Evolutionary conservation across 1,140 invertebrate species (phyloP), one percentile per base, ranked within the genome.

Genomic region (Drosophila persimilis): DNA sequence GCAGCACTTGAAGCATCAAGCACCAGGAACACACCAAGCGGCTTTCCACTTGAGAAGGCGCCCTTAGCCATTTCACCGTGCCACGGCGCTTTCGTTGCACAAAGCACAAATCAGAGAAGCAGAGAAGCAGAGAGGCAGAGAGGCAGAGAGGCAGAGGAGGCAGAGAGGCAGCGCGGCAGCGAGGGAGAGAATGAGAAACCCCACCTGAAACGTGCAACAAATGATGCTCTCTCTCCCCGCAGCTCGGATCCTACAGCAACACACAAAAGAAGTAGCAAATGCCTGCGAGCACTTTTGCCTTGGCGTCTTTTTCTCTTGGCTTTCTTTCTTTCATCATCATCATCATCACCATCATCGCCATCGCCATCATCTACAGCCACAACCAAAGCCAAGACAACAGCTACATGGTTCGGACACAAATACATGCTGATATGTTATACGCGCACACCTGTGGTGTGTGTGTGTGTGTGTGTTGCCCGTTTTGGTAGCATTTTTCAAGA

Each of bases 401-500:
- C 22, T 45, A 41, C 17, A 52, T 61, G 61, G 24, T 39, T 67
- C 4, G 35, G 47, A 50, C 46, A 58, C 45, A 41, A 29, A 22
- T 55, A 41, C 22, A 44, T 63, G 39, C 66, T 35, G 31, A 53
- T 67, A 55, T 55, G 64, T 55, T 39, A 48, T 41, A 55, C 61
- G 20, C 11, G 45, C 20, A 20, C 9, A 20, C 58, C 59, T 29
- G 58, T 43, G 45, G 39, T 78, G 24, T 26, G 47, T 58, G 20
- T 76, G 50, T 60, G 45, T 61, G 60, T 71, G 47, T 73, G 74
- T 81, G 81, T 75, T 88, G 70, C 81, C 83, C 78, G 83, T 83
- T 86, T 86, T 86, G 83, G 81, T 86, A 86, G 85, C 83, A 88
- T 88, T 88, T 85, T 86, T 86, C 81, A 88, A 86, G 81, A 86